Percentiles rank a stretch among this genome's conserved stretches.
phyloP scores from a whole-genome alignment of 2,797 vertebrate genomes.

The Enteromius radiatus region DNA sequence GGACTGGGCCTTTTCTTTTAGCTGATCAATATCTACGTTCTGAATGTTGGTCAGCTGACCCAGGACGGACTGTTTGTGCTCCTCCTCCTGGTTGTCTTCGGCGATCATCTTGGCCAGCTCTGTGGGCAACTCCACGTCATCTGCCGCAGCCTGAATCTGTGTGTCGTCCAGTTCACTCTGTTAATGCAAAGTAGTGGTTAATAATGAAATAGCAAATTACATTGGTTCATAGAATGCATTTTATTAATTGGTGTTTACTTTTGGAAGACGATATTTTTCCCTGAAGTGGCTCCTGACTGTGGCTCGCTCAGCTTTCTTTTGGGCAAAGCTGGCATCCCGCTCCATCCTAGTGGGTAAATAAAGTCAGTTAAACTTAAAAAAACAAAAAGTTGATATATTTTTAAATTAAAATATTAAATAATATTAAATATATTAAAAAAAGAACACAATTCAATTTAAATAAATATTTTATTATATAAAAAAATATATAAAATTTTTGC shows the following conservation, averaged over 20 bases:
- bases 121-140: conserved; percentile 89
- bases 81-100: conserved; percentile 93
- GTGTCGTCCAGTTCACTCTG: conserved; percentile 92
- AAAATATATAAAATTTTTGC: neutral
- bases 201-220: neutral
- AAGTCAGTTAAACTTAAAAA: neutral
- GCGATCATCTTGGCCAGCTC: conserved; percentile 98
- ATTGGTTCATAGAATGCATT: neutral
- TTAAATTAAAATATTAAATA: too few relatives aligned
- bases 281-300: conserved; percentile 92
- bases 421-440: neutral
- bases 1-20: conserved; percentile 95
- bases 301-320: conserved; percentile 95
- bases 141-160: conserved; percentile 93
- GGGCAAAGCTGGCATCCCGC: conserved; percentile 88
- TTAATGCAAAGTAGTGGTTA: neutral
- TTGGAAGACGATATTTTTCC: conserved; percentile 94
- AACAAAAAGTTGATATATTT: neutral
- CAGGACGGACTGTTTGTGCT: conserved; percentile 89
- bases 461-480: too few relatives aligned
- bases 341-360: conserved; percentile 81
- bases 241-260: conserved; percentile 77
- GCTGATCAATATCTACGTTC: conserved; percentile 91
- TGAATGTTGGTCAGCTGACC: conserved; percentile 94
- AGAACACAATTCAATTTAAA: too few relatives aligned